phyloP scores from a whole-genome alignment of 2,113 vertebrate genomes.

The Turnix velox region DNA sequence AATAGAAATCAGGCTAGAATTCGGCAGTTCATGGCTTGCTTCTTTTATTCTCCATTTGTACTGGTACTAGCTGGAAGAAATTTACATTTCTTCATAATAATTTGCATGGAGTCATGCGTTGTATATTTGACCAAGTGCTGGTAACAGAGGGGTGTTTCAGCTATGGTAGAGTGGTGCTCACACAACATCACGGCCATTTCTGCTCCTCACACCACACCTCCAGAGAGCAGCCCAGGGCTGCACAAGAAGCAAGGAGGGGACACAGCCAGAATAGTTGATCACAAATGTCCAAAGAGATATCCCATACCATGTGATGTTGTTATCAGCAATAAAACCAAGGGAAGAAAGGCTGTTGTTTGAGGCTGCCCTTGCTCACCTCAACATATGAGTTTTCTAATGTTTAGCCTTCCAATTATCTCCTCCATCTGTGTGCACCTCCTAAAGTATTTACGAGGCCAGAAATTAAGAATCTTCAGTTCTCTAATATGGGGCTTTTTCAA shows the following conservation, averaged over 20 bases:
- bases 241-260: neutral
- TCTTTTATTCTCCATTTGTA: neutral
- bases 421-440: neutral
- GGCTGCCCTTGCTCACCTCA: neutral
- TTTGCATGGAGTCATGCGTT: neutral
- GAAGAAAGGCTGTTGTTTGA: neutral
- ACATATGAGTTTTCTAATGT: neutral
- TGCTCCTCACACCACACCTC: neutral
- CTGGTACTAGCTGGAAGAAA: neutral
- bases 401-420: neutral
- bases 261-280: neutral
- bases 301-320: accelerated
- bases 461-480: neutral
- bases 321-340: neutral
- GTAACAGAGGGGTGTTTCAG: too few species aligned
- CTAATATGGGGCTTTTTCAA: neutral
- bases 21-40: neutral
- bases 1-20: neutral
- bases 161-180: neutral
- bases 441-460: neutral
- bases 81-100: neutral
- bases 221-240: accelerated
- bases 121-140: neutral
- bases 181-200: too few species aligned
- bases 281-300: neutral